A percentile compares a stretch with the other conserved stretches of the same genome.
phyloP scores from a whole-genome alignment of 2,113 vertebrate species.

The Chrysochloris asiatica region DNA sequence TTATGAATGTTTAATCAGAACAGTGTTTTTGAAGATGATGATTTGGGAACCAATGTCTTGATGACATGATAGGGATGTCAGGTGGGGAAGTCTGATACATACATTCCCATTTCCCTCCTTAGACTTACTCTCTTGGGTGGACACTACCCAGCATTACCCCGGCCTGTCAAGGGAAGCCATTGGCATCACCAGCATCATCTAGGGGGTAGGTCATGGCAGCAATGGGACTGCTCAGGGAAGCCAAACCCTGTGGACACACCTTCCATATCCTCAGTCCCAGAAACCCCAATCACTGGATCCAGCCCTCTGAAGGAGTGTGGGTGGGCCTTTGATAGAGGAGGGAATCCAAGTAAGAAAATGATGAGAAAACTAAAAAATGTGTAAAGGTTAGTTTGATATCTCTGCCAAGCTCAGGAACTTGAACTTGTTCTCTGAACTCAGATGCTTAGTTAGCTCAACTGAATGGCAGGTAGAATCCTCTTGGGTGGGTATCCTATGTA shows the following conservation, averaged over 20 bases:
- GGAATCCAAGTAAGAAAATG: not conserved
- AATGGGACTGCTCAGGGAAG: not conserved
- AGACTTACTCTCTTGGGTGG: not conserved
- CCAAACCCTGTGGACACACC: not conserved
- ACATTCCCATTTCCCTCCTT: not conserved
- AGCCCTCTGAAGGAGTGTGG: not conserved
- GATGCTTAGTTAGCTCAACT: not conserved
- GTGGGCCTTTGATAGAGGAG: not conserved
- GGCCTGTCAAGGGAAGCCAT: not conserved
- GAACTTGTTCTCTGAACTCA: not conserved
- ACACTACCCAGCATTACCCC: not conserved
- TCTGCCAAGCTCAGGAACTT: not conserved
- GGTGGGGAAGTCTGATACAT: not conserved
- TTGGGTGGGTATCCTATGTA: not conserved
- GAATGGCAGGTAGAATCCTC: not conserved
- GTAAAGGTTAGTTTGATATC: not conserved
- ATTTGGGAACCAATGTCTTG: not conserved
- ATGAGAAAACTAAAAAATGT: constrained; percentile 1
- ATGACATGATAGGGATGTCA: not conserved
- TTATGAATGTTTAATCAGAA: not conserved
- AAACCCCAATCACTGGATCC: not conserved
- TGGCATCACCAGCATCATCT: not conserved
- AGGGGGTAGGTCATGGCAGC: not conserved
- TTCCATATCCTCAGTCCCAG: not conserved
- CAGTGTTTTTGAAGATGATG: constrained; percentile 19